Evolutionary conservation across 2,113 vertebrate species (phyloP), one percentile per base, ranked within the genome.

Genomic region (Pomatorhinus ruficollis): DNA sequence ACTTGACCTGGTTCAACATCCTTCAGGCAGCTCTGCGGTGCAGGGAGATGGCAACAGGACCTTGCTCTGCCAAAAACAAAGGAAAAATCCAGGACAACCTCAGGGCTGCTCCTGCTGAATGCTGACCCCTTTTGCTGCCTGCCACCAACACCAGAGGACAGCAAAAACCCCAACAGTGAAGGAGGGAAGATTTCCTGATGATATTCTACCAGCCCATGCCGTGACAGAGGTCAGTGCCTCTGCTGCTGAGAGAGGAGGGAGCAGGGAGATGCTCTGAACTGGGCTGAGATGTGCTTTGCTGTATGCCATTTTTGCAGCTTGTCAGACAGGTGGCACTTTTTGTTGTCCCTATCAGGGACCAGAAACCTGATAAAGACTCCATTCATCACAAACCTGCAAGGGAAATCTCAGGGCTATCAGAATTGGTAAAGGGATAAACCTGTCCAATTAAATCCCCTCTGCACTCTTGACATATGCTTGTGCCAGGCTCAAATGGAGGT

Each of bases 381-480:
- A 8, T 77, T 89, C 91, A 77, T 66, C 57, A 87, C 53, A 78
- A 83, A 87, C 65, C 93, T 93, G 64, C 89, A 90, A 96, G 90
- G 89, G 50, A 94, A 92, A 95, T 78, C 71, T 87, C 68, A 81
- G 47, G 89, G 70, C 83, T 89, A 95, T 88, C 83, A 91, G 79
- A 90, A 91, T 53, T 91, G 81, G 93, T 95, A 95, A 90, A 95
- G 81, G 83, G 50, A 95, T 92, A 94, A 95, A 94, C 63, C 88
- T 91, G 94, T 90, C 93, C 93, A 92, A 81, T 94, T 95, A 97
- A 95, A 95, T 94, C 82, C 87, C 57, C 77, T 96, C 83, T 54
- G 45, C 70, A 89, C 76, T 89, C 86, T 90, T 93, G 93, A 94
- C 91, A 87, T 44, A 84, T 78, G 47, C 49, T 90, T 66, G 74